Evolutionary conservation across 2,797 vertebrate species (phyloP).

Genomic region (Silurus lanzhouensis): DNA sequence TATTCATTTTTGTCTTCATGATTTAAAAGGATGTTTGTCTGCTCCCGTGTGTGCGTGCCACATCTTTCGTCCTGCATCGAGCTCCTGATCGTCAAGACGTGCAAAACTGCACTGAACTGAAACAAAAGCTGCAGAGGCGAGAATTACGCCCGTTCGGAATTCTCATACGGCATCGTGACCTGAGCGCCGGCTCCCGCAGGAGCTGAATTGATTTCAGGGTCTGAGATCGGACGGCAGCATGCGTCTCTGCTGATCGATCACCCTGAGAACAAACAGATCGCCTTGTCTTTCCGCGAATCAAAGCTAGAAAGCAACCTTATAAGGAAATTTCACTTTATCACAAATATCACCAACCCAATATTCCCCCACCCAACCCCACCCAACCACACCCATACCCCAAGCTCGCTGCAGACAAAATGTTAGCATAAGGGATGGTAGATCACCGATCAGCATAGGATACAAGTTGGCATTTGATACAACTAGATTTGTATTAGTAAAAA

Average conservation of each 20-base stretch:
- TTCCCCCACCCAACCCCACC: rapidly evolving
- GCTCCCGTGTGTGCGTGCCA: not conserved
- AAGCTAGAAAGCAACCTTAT: conserved; percentile 15
- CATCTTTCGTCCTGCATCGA: not conserved
- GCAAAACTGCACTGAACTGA: not conserved
- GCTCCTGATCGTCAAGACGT: not conserved
- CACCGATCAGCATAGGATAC: too few species aligned
- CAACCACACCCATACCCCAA: not conserved
- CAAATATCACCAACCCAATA: conserved; percentile 7
- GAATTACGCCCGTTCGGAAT: conserved; percentile 18
- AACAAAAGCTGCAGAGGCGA: not conserved
- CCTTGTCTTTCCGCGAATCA: conserved; percentile 4
- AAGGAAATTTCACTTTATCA: not conserved
- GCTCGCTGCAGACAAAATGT: not conserved
- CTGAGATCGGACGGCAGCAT: conserved; percentile 43
- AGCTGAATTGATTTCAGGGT: conserved; percentile 33
- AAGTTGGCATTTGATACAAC: too few species aligned
- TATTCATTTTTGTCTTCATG: conserved; percentile 40
- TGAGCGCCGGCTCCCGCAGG: conserved; percentile 12
- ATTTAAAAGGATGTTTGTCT: conserved; percentile 33
- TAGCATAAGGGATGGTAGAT: too few species aligned
- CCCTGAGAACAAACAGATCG: conserved; percentile 36
- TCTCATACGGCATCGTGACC: conserved; percentile 36
- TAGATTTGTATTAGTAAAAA: too few species aligned
- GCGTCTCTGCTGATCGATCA: conserved; percentile 47